Base-by-base conservation (phyloP, 2,113 vertebrate species). In the Vicugna pacos region DNA sequence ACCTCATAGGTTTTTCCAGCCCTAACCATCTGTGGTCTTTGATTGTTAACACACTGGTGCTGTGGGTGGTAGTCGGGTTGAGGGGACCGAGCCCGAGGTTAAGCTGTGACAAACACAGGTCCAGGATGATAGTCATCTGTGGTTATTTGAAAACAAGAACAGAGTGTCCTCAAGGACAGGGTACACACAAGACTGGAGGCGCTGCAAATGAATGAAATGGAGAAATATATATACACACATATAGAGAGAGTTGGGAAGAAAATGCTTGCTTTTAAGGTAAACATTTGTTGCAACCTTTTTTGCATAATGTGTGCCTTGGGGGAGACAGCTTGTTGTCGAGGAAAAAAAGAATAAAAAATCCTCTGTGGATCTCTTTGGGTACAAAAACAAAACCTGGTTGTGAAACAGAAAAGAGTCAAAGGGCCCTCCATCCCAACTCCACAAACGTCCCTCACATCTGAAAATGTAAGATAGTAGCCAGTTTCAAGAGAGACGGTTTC, bases 101-200 rank as follows among this genome's bases (percentile, higher is more conserved):
- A 88, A 60, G 5, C 13, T 87, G 73, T 67, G 52, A 70, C 26
- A 60, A 52, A 65, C 13, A 83, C 64, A 62, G 38, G 12, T 79
- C 95, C 8, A 20, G 15, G 30, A 72, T 30, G 35, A 60, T 5
- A 64, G 11, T 30, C 12, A 38, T 35, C 94, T 69, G 2, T 62
- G 93, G 13, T 16, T 91, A 90, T 72, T 81, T 58, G 42, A 79
- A 94, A 96, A 52, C 3, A 50, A 94, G 60, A 89, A 48, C 38
- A 80, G 2, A 54, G 16, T 48, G 16, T 60, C 35, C 28, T 50
- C 11, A 89, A 93, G 42, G 73, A 35, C 4, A 77, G 50, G 10
- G 4, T 10, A 38, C 5, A 50, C 28, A 64, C 8, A 73, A 81
- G 58, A 72, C 5, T 65, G 32, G 32, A 92, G 30, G 50, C 58